These are phyloP conservation scores for Crotalus horridus DNA, from an alignment of 2,113 vertebrate species.

Conservation along the genomic window DNA sequence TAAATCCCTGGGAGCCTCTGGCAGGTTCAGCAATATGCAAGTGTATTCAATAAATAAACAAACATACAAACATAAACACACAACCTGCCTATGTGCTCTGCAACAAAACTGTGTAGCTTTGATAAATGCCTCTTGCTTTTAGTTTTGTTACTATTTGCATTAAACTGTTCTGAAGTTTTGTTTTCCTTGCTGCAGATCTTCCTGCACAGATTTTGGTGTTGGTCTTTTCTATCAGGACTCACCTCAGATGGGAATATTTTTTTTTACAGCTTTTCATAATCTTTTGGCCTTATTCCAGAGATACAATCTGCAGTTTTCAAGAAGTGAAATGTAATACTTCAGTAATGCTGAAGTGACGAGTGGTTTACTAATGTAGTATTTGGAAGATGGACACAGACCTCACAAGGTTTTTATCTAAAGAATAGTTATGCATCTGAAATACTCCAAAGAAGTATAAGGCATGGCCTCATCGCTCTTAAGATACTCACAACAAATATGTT, in stretches of 20 bases:
- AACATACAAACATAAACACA: no score
- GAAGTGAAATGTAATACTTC: not conserved
- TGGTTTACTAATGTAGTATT: not conserved
- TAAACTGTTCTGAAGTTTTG: not conserved
- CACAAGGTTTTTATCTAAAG: not conserved
- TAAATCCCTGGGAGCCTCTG: no score
- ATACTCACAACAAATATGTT: not conserved
- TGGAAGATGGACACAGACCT: not conserved
- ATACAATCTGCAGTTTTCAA: not conserved
- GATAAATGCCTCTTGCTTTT: not conserved
- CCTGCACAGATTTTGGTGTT: not conserved
- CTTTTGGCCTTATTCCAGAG: not conserved
- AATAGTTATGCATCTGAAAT: not conserved
- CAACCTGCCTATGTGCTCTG: no score
- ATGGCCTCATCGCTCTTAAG: not conserved
- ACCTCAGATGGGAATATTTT: not conserved
- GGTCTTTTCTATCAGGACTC: conserved; percentile 3
- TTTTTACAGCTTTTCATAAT: conserved; percentile 4
- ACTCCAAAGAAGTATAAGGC: not conserved
- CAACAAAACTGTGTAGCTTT: no score
- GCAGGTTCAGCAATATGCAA: no score
- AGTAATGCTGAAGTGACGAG: not conserved
- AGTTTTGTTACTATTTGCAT: not conserved
- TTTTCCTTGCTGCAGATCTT: not conserved
- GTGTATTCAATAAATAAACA: no score